Conservation (phyloP, 64 coral and sea anemone genomes). For the Stichodactyla helianthus region DNA sequence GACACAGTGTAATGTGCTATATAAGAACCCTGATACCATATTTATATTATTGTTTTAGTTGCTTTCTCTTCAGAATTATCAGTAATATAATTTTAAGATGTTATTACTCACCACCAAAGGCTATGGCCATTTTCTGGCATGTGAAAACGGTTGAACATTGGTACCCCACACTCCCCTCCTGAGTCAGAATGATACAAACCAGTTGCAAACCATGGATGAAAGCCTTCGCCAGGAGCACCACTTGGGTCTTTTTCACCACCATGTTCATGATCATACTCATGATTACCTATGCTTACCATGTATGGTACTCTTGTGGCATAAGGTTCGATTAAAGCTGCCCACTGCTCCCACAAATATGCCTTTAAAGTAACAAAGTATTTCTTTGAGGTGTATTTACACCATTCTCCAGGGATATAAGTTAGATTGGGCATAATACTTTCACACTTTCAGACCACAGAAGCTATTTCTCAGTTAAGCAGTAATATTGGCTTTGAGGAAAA, state of each 20-base stretch:
- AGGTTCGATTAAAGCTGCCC: constrained; percentile 67
- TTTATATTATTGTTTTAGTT: background rate
- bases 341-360: constrained; percentile 97
- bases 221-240: constrained; percentile 84
- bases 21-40: too few species aligned
- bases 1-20: too few species aligned
- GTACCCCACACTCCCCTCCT: constrained; percentile 93
- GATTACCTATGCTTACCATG: constrained; percentile 96
- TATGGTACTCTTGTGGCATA: constrained; percentile 80
- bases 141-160: constrained; percentile 95
- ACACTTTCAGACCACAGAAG: too few species aligned
- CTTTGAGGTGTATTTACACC: background rate
- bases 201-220: constrained; percentile 91
- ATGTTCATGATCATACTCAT: constrained; percentile 79
- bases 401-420: background rate
- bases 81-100: too few species aligned
- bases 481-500: too few species aligned
- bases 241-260: constrained; percentile 90
- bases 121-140: constrained; percentile 97
- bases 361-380: constrained; percentile 21
- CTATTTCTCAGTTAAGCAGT: too few species aligned
- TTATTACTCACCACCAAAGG: constrained; percentile 85
- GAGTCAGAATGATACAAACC: constrained; percentile 69
- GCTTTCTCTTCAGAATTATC: background rate
- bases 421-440: background rate